These are phyloP conservation scores for Hippoglossus hippoglossus DNA, from an alignment of 2,797 vertebrate species.

Conservation along the genomic window DNA sequence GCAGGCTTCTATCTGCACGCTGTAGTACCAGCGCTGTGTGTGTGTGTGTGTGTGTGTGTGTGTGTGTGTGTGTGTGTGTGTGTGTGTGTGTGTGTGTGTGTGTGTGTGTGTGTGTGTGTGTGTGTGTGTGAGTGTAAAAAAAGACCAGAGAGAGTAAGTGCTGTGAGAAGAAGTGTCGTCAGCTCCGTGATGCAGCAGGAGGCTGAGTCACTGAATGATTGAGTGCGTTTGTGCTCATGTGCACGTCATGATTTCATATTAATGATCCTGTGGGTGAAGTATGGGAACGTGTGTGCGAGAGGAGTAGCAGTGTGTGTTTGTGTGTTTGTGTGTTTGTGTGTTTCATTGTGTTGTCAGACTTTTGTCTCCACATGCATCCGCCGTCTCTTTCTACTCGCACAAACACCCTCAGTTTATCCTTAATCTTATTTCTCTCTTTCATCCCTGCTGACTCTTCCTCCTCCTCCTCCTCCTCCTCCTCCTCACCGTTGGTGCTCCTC, in stretches of 20 bases:
- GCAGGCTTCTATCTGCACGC: background rate
- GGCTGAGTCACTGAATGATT: slow-evolving; percentile 46
- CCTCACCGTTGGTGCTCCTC: slow-evolving; percentile 82
- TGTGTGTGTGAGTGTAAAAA: background rate
- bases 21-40: background rate
- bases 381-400: background rate
- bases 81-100: background rate
- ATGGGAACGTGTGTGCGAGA: background rate
- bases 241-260: slow-evolving; percentile 33
- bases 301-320: background rate
- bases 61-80: background rate
- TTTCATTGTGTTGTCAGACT: too few relatives aligned
- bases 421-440: background rate
- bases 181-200: slow-evolving; percentile 14
- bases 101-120: background rate
- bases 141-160: background rate
- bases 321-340: background rate
- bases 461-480: background rate
- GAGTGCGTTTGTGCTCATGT: slow-evolving; percentile 13
- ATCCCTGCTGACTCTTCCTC: too few relatives aligned
- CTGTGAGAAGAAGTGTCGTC: slow-evolving; percentile 21
- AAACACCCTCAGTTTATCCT: background rate
- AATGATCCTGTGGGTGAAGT: slow-evolving; percentile 14
- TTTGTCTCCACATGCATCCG: too few relatives aligned
- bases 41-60: too few relatives aligned